Base-by-base conservation (phyloP, 2,113 vertebrate species). In the Colaptes auratus region DNA sequence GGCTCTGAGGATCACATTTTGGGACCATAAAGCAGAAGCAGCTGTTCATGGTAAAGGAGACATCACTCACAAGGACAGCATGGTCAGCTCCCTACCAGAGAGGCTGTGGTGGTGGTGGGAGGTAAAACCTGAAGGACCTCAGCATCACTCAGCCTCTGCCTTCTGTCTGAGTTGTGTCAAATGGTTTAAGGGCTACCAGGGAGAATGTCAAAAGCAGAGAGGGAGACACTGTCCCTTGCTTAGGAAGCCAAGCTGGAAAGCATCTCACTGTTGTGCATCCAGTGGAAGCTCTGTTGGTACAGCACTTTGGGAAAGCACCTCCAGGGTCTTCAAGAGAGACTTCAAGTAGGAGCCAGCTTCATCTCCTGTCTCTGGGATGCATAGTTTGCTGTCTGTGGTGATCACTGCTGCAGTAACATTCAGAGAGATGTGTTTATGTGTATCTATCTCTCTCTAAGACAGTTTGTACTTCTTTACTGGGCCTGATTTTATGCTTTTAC, bases 91-190 rank as follows among this genome's bases (percentile, higher is more conserved):
- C 50, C 20, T 64, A 14, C 6, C 25, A 58, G 33, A 36, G 56
- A 21, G 16, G 8, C 9, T 60, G 42, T 48, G 82, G 27, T 44
- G 25, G 82, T 4, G 0, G 10, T 0, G 0, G 14, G 33, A 19
- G 58, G 31, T 36, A 80, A 69, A 93, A 73, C 15, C 24, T 61
- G 50, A 73, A 73, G 33, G 23, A 50, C 86, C 9, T 90, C 72
- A 55, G 30, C 39, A 53, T 80, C 12, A 24, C 36, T 71, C 23
- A 78, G 24, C 23, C 66, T 69, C n/a, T 81, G 2, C 42, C 5
- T 21, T 65, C 59, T 80, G 39, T 1, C 23, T 86, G 61, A 89
- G 35, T 23, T 77, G 13, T 82, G 48, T 64, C 39, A 75, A 33
- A 24, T 63, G 30, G 24, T 78, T 70, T 56, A 48, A 87, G 9